Base-by-base conservation (phyloP, 2,113 vertebrate genomes). In the Engraulis encrasicolus region DNA sequence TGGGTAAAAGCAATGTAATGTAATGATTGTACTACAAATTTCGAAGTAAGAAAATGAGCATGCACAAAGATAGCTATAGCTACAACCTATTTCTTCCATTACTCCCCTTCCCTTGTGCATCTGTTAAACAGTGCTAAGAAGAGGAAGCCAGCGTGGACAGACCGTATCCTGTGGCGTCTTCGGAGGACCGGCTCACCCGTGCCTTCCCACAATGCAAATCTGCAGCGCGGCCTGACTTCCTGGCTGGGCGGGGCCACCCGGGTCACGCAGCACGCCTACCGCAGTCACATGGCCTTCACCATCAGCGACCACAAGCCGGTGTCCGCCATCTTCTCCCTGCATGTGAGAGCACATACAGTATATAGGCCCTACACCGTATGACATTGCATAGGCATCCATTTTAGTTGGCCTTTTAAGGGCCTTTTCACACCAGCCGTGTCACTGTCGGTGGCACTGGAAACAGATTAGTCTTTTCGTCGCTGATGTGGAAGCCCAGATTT, bases 241-340 rank as follows among this genome's bases (percentile, higher is more conserved):
- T 94, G 94, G 92, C 85, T 95, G 81, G 93, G 93, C 4, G 92
- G 92, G 0, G 91, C 91, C 0, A 94, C 97, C 18, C 94, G 94
- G 6, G 97, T 99, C 85, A 96, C 94, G 2, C 98, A 98, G 88
- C 95, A 95, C 11, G 95, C 93, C 84, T 99, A 99, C 89, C 92
- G 94, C 50, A 99, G 97, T 92, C 98, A 99, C 92, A 99, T 99
- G 98, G 95, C 97, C 78, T 99, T 96, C 89, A 97, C 95, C 0
- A 86, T 96, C 91, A 99, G 98, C 0, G 98, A 99, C 90, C 98
- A 99, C 95, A 99, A 99, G 84, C 98, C 98, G 0, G 98, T 99
- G 61, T 96, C 95, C 18, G 96, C 98, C 49, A 82, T 97, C 89
- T 99, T 99, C 34, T 91, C 97, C 0, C 92, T 99, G 71, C 96